Percentiles rank a stretch among this genome's conserved stretches.
These are phyloP conservation scores for Sceloporus tristichus DNA, from an alignment of 2,113 vertebrate genomes.

Conservation along the genomic window DNA sequence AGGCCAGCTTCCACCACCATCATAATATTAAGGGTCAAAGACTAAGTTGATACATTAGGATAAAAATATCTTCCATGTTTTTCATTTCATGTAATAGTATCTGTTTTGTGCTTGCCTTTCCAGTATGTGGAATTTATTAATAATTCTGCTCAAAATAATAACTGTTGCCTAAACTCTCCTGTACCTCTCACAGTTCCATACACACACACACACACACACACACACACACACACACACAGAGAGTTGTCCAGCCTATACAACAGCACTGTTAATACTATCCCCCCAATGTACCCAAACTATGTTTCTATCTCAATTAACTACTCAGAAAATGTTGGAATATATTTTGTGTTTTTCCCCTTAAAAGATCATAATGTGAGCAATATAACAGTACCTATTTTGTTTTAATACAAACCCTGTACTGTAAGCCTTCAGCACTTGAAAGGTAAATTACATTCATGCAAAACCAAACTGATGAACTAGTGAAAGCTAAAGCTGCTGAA, in stretches of 20 bases:
- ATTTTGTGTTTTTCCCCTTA: conserved; percentile 52
- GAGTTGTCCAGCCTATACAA: conserved; percentile 55
- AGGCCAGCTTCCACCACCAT: neutral
- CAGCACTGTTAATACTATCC: conserved; percentile 50
- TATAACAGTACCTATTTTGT: conserved; percentile 80
- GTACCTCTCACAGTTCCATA: no score
- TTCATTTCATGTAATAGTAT: conserved; percentile 39
- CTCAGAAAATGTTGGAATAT: conserved; percentile 76
- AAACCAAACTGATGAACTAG: conserved; percentile 78
- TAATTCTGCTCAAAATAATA: conserved; percentile 50
- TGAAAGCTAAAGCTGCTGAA: conserved; percentile 76
- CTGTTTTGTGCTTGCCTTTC: neutral
- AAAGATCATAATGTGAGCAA: conserved; percentile 69
- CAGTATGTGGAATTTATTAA: neutral
- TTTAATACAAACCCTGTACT: conserved; percentile 79
- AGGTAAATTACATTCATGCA: conserved; percentile 75
- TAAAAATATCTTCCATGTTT: conserved; percentile 20
- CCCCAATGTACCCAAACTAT: conserved; percentile 58
- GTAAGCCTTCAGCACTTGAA: conserved; percentile 76
- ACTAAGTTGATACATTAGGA: neutral
- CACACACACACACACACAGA: conserved; percentile 19
- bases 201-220: conserved; percentile 26
- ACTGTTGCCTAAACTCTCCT: conserved; percentile 20
- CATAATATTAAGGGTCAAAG: conserved; percentile 32
- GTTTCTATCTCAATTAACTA: conserved; percentile 66